Base-by-base conservation (phyloP, 1,140 invertebrate species). In the Solenopsis fugax region DNA sequence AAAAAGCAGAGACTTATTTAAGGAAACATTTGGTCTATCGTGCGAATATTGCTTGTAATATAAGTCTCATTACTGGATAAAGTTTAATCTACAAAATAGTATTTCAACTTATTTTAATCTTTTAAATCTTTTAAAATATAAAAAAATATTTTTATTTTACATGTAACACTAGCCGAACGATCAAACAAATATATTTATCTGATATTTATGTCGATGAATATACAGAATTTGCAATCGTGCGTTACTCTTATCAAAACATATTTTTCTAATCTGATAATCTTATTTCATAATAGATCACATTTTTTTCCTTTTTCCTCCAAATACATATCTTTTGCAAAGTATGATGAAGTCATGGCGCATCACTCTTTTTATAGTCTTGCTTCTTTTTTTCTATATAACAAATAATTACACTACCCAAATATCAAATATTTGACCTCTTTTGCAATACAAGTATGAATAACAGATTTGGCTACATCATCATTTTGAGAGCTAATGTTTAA, bases 181-280 rank as follows among this genome's bases (percentile, higher is more conserved):
- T 73, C 16, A 18, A 54, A 62, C 13, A 62, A 77, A 29, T 56
- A 56, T 41, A 10, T 21, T 9, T 12, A 12, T 13, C 0, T 64
- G 18, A 80, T 88, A 62, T 88, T 86, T 78, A 5, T 50, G 64
- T 21, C 34, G 0, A 37, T 58, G 48, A 34, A 64, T 24, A 71
- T 54, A 4, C 12, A 69, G 10, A 45, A 34, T 16, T 29, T 76
- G 4, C 18, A 54, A 73, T 21, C 12, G n/a, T 12, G 5, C 45
- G 4, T n/a, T 65, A 62, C n/a, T 41, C 12, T 82, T 81, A 71
- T 87, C 16, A 4, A 21, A 29, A 64, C 18, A 0, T 76, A 2
- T 24, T 37, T 76, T 41, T 58, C 7, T 16, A 69, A 24, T n/a
- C 41, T 48, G 12, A 4, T 69, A 69, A 48, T 65, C 18, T 41